Base-by-base conservation (phyloP, 2,113 vertebrate species). In the Bucco capensis region DNA sequence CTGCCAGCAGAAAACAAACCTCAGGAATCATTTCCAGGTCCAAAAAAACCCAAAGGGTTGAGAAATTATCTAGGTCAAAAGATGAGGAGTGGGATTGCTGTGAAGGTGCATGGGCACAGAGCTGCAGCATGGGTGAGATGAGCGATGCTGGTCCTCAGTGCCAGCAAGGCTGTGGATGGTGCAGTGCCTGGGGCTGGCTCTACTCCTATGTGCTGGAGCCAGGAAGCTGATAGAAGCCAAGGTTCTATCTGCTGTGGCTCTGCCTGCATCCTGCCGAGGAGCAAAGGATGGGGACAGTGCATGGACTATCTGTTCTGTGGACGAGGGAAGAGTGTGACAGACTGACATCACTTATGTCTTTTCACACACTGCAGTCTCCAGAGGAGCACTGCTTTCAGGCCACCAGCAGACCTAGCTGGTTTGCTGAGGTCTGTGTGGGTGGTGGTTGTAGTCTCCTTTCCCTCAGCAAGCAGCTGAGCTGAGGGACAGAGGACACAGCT, bases 271-370 rank as follows among this genome's bases (percentile, higher is more conserved):
- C 62, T 53, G 24, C 44, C 5, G 1, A 51, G 54, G 47, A 8
- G 5, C 5, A 6, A 58, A 46, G 72, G n/a, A 40, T 3, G 35
- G 40, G 35, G 53, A 56, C 4, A 1, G 33, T 3, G 1, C 1
- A 1, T 28, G 42, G 42, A 53, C 40, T 14, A 2, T 56, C 46
- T 44, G 50, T 56, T 54, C 5, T 22, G 11, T 33, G 70, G 61
- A 14, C 1, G 15, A 67, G 61, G 14, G 56, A 31, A 57, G 16
- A 19, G 10, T 57, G 49, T 64, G 24, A 38, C 38, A 19, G 22
- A 3, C 38, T n/a, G 57, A n/a, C 8, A 6, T 25, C 0, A 1
- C 8, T 72, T 67, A 49, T 77, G 2, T 62, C 50, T 69, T 8
- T 31, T 40, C 40, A 30, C 30, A 0, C 53, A 65, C 61, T 72